phyloP scores from a whole-genome alignment of 2,797 vertebrate species.

The Pantherophis vulpinus region DNA sequence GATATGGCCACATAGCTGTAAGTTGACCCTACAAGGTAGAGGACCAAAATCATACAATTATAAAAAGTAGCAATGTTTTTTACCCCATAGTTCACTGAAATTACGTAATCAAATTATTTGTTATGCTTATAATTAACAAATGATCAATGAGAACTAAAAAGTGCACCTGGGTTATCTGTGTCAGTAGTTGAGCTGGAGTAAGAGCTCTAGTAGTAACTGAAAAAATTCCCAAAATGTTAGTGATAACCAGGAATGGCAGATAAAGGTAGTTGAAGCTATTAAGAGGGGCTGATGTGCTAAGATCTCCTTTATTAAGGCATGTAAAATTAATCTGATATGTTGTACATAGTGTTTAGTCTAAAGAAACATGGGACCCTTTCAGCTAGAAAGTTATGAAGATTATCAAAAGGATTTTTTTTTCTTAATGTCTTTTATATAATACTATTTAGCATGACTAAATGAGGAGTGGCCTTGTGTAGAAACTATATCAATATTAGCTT shows the following conservation, averaged over 20 bases:
- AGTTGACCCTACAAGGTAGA: background rate
- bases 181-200: background rate
- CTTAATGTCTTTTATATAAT: background rate
- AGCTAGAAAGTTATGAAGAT: background rate
- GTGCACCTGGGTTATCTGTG: background rate
- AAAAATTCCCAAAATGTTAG: background rate
- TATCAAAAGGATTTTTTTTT: background rate
- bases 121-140: background rate
- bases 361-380: background rate
- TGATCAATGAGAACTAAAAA: background rate
- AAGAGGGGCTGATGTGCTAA: background rate
- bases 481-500: background rate
- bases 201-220: background rate
- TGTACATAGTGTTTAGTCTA: background rate
- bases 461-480: background rate
- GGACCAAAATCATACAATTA: background rate
- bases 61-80: background rate
- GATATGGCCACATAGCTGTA: background rate
- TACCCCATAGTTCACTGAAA: background rate
- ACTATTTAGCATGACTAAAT: background rate
- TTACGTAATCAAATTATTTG: fast-evolving
- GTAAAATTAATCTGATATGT: background rate
- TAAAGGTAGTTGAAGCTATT: background rate
- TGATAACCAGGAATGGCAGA: background rate
- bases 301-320: background rate